Conservation (phyloP, 2,888 invertebrate species). For the Thereva unica region DNA sequence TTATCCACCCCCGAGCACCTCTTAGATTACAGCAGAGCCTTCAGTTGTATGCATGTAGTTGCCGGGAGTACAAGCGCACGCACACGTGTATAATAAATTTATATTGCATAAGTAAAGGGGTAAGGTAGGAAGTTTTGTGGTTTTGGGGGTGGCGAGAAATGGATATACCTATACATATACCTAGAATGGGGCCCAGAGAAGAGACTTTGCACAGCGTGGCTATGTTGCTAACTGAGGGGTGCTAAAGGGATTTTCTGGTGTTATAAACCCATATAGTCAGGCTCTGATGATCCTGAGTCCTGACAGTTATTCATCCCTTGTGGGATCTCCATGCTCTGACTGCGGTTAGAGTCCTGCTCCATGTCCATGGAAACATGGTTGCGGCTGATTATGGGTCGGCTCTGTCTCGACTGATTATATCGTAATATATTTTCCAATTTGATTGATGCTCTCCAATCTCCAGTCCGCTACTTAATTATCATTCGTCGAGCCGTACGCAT, state of each 20-base stretch:
- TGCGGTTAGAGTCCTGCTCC: constrained; percentile 23
- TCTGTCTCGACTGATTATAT: constrained; percentile 31
- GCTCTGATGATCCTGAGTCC: constrained; percentile 25
- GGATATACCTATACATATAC: too few species aligned
- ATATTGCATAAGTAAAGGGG: constrained; percentile 6
- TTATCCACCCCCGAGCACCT: background rate
- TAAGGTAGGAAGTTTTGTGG: constrained; percentile 10
- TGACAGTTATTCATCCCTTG: constrained; percentile 29
- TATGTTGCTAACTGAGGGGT: constrained; percentile 36
- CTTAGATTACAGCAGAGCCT: too few species aligned
- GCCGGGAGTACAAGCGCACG: too few species aligned
- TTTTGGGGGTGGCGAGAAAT: background rate
- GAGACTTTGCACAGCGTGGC: constrained; percentile 24
- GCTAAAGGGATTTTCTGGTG: constrained; percentile 39
- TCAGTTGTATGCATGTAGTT: too few species aligned
- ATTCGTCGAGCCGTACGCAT: constrained; percentile 36
- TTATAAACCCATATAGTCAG: constrained; percentile 32
- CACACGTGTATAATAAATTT: too few species aligned
- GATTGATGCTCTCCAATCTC: constrained; percentile 37
- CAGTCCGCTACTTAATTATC: constrained; percentile 39
- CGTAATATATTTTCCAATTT: constrained; percentile 32
- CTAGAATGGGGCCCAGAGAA: constrained; percentile 20
- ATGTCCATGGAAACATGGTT: constrained; percentile 27
- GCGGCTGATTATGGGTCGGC: constrained; percentile 28
- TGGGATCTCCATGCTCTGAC: constrained; percentile 7